Evolutionary conservation across 92 coral and sea anemone species (phyloP).

Genomic region (Siderastrea radians): DNA sequence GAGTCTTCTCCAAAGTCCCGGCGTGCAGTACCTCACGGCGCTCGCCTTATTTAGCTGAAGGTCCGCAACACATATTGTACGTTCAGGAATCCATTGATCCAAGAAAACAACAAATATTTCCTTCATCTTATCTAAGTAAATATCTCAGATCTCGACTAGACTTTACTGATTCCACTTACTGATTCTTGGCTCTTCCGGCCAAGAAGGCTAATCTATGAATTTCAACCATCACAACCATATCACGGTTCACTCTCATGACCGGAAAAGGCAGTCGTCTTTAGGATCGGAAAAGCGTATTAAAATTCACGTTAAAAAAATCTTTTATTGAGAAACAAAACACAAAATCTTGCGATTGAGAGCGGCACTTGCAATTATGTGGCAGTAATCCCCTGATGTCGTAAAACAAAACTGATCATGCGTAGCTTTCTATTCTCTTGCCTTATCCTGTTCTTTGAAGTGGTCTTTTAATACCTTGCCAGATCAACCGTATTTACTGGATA

Average conservation of each 20-base stretch:
- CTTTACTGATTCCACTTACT: too few relatives aligned
- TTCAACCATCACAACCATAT: background rate
- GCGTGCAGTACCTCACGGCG: constrained; percentile 5
- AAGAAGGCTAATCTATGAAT: background rate
- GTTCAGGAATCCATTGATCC: background rate
- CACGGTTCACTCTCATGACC: background rate
- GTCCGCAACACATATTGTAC: background rate
- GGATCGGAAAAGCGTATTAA: background rate
- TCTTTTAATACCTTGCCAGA: background rate
- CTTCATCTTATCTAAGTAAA: background rate
- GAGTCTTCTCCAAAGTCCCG: too few relatives aligned
- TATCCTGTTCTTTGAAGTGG: too few relatives aligned
- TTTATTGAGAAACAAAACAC: too few relatives aligned
- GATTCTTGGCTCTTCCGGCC: background rate
- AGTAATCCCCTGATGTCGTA: background rate
- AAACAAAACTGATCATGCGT: background rate
- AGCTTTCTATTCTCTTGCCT: background rate
- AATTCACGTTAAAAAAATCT: background rate
- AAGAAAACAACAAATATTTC: background rate
- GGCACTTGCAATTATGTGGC: background rate
- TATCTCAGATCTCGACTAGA: background rate
- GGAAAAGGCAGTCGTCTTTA: background rate
- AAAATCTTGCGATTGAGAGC: background rate
- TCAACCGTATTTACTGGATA: background rate
- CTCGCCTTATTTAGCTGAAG: background rate